Conservation (phyloP, 2,888 invertebrate species). For the Macrosiphum euphorbiae region DNA sequence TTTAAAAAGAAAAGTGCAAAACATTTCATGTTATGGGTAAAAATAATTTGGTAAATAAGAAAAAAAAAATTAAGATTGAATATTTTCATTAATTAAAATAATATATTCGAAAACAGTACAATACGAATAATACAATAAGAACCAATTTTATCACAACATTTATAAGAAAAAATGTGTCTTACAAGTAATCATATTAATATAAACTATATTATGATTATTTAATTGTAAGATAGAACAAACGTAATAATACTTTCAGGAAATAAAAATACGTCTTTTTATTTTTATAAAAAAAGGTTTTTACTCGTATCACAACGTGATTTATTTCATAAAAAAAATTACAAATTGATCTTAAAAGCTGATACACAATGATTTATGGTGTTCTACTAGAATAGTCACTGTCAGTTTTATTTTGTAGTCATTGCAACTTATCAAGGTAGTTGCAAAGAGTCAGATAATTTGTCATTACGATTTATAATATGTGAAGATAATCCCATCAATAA, state of each 20-base stretch:
- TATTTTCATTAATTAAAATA: background rate
- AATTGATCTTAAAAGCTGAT: constrained; percentile 55
- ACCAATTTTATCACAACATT: background rate
- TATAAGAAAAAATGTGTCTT: background rate
- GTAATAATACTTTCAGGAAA: constrained; percentile 12
- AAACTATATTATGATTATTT: background rate
- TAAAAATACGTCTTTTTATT: background rate
- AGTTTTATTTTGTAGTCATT: constrained; percentile 32
- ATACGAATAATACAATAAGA: background rate
- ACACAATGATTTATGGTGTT: constrained; percentile 53
- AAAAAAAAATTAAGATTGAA: background rate
- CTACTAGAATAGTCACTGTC: constrained; percentile 42
- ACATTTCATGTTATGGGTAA: background rate
- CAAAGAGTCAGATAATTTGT: constrained; percentile 58
- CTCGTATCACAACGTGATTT: constrained; percentile 39
- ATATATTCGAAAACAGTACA: background rate
- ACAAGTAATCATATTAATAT: background rate
- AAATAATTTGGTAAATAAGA: background rate
- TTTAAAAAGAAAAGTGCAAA: background rate
- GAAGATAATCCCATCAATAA: constrained; percentile 29
- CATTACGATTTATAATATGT: background rate
- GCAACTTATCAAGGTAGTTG: constrained; percentile 56
- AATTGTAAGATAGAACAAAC: background rate
- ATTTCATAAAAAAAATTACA: constrained; percentile 57
- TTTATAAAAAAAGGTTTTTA: constrained; percentile 26